Conservation (phyloP, 1,140 invertebrate genomes). For the Cheumatopsyche charites region DNA sequence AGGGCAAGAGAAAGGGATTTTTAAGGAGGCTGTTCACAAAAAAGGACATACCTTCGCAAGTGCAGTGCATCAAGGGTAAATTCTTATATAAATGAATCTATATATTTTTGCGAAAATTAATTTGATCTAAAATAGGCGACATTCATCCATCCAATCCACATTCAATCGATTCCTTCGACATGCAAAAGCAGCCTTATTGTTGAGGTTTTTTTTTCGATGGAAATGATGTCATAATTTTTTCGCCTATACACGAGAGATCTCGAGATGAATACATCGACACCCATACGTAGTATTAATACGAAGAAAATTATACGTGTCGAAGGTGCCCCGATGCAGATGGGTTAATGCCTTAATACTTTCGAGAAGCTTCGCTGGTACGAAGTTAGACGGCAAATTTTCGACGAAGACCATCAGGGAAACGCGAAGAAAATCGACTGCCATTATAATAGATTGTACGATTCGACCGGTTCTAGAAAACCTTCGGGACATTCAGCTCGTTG, state of each 20-base stretch:
- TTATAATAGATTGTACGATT: conserved; percentile 14
- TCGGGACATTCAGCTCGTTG: conserved; percentile 11
- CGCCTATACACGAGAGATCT: neutral
- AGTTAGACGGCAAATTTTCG: conserved; percentile 6
- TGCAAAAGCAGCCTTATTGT: neutral
- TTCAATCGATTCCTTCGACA: conserved; percentile 7
- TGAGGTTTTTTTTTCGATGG: conserved; percentile 7
- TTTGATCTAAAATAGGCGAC: neutral
- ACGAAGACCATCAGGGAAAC: neutral
- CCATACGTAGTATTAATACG: neutral
- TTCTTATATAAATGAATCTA: conserved; percentile 1
- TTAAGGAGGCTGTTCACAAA: conserved; percentile 17
- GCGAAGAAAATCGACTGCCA: neutral
- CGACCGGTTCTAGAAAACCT: conserved; percentile 2
- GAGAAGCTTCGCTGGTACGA: neutral
- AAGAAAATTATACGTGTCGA: conserved; percentile 7
- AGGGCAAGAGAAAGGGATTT: conserved; percentile 20
- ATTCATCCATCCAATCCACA: neutral
- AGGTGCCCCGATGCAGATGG: conserved; percentile 6
- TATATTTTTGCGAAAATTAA: neutral
- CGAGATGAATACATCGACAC: neutral
- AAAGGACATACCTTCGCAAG: conserved; percentile 19
- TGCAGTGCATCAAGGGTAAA: conserved; percentile 14
- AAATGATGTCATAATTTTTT: conserved; percentile 22
- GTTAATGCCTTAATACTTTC: neutral